Base-by-base conservation (phyloP, 2,113 vertebrate genomes). In the Sialia sialis region DNA sequence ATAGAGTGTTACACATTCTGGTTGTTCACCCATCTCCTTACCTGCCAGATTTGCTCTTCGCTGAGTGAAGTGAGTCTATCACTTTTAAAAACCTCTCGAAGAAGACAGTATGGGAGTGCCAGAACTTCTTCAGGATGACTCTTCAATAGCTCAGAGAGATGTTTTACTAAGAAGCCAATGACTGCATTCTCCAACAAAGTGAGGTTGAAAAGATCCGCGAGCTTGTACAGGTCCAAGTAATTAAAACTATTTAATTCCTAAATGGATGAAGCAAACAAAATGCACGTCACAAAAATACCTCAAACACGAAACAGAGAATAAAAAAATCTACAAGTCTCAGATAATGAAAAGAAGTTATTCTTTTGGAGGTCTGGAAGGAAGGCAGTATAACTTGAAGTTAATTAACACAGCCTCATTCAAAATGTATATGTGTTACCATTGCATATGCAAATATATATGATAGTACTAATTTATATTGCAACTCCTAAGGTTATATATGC, bases 41-140 rank as follows among this genome's bases (percentile, higher is more conserved):
- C 99, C 99, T 99, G 99, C 99, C 99, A 99, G 96, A 99, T 99
- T 97, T 99, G 98, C 92, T 99, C 98, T 97, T 99, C 99, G 4
- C 98, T 99, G 88, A 99, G 98, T 21, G 99, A 99, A 89, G 99
- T 99, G 93, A 99, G 98, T 81, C 98, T 98, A 97, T 99, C 99
- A 6, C 99, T 99, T 98, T 99, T 99, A 91, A 99, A 98, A 94
- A 99, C 99, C 94, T 99, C 99, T 97, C 98, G 98, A 66, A 99
- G 98, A 80, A 99, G 98, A 95, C 98, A 98, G 95, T 99, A 99
- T 25, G 99, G 99, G 32, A 99, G 98, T 52, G 98, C 98, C 93
- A 99, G 98, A 81, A 99, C 98, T 91, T 99, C 99, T 67, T 99
- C 99, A 29, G 98, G 98, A 86, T 98, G 97, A 96, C 95, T 98